These are phyloP conservation scores for Epinotia bilunana DNA, from an alignment of 2,888 invertebrate genomes.

Conservation along the genomic window DNA sequence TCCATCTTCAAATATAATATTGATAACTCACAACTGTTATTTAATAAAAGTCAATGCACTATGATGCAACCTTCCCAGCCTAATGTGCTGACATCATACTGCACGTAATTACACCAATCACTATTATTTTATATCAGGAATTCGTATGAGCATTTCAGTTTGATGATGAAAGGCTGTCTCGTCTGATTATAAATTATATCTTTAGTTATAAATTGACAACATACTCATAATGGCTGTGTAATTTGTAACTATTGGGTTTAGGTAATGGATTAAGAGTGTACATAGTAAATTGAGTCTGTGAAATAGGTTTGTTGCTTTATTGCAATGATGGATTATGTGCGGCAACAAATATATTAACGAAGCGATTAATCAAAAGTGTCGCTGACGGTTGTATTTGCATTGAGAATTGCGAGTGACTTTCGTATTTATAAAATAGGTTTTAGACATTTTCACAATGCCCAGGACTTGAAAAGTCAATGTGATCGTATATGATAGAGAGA, in stretches of 20 bases:
- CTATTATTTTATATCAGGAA: slow-evolving; percentile 23
- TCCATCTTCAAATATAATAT: background rate
- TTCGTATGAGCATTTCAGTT: slow-evolving; percentile 14
- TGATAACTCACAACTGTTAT: slow-evolving; percentile 5
- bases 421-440: background rate
- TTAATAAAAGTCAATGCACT: slow-evolving; percentile 13
- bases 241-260: slow-evolving; percentile 8
- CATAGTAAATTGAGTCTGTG: background rate
- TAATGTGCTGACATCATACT: slow-evolving; percentile 20
- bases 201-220: background rate
- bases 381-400: background rate
- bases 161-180: background rate
- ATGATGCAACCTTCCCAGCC: slow-evolving; percentile 10
- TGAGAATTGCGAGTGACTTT: background rate
- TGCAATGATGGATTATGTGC: background rate
- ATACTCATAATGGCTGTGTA: slow-evolving; percentile 1
- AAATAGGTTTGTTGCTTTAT: background rate
- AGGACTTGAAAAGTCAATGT: no score
- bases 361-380: background rate
- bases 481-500: background rate
- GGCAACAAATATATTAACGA: background rate
- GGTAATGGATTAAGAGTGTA: background rate
- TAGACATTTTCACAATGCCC: background rate
- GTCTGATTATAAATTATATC: background rate
- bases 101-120: slow-evolving; percentile 14